phyloP scores from a whole-genome alignment of 30 jellyfish, hydroid and myxozoan genomes.

The Turritopsis dohrnii region DNA sequence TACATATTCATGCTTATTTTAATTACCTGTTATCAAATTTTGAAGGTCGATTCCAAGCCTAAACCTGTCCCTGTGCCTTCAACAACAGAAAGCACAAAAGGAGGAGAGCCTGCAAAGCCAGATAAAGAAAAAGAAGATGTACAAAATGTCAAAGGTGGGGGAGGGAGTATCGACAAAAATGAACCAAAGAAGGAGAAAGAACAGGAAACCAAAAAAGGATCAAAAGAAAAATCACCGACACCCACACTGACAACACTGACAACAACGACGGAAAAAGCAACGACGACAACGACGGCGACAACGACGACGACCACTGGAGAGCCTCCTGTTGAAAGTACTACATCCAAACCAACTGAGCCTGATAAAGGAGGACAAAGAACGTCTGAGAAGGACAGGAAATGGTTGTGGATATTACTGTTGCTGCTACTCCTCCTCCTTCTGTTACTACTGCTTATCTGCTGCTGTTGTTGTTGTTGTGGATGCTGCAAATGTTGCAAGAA shows the following conservation, averaged over 20 bases:
- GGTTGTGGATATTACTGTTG: slow-evolving; percentile 40
- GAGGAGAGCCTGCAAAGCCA: neutral
- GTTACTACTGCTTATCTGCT: slow-evolving; percentile 51
- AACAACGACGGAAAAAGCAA: slow-evolving; percentile 36
- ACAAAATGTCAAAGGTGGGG: slow-evolving; percentile 7
- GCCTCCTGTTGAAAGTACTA: slow-evolving; percentile 22
- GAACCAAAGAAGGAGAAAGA: slow-evolving; percentile 4
- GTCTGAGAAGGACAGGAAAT: slow-evolving; percentile 20
- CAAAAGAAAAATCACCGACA: slow-evolving; percentile 10
- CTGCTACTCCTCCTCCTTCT: slow-evolving; percentile 55
- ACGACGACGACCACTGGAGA: slow-evolving; percentile 27
- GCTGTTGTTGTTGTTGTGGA: slow-evolving; percentile 73
- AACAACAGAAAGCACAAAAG: neutral
- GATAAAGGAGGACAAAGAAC: slow-evolving; percentile 17
- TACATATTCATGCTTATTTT: no score
- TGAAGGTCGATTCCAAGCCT: neutral
- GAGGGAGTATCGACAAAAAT: neutral
- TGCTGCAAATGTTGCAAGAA: slow-evolving; percentile 32
- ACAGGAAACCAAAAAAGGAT: neutral
- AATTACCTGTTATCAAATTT: no score
- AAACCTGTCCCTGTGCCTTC: neutral
- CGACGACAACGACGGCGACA: slow-evolving; percentile 35
- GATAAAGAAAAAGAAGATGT: slow-evolving; percentile 20
- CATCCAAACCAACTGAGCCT: slow-evolving; percentile 26
- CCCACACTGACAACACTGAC: slow-evolving; percentile 33